Evolutionary conservation across 2,888 invertebrate genomes (phyloP).

Genomic region (Argyra leucocephala): DNA sequence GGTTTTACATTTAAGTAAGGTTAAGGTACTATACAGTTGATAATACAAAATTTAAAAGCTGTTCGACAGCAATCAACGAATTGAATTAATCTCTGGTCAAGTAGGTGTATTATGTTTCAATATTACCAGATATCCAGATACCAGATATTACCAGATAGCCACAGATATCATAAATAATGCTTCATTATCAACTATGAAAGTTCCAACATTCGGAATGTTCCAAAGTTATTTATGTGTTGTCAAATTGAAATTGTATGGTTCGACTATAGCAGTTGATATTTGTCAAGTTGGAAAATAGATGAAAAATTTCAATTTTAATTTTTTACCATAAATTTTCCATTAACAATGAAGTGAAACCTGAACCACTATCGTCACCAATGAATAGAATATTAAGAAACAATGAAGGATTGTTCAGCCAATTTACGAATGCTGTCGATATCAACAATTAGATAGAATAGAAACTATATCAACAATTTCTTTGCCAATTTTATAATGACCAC

Average conservation of each 20-base stretch:
- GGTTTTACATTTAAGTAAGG: too few relatives aligned
- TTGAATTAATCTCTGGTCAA: slow-evolving; percentile 86
- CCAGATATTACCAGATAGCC: too few relatives aligned
- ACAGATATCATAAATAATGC: slow-evolving; percentile 88
- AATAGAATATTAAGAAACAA: slow-evolving; percentile 93
- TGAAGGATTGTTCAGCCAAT: slow-evolving; percentile 79
- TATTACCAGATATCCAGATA: slow-evolving; percentile 90
- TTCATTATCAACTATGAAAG: slow-evolving; percentile 90
- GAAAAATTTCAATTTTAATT: slow-evolving; percentile 90
- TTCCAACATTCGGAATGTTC: slow-evolving; percentile 95
- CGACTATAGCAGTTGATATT: slow-evolving; percentile 84
- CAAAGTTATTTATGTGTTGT: slow-evolving; percentile 91
- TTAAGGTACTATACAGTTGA: slow-evolving; percentile 94
- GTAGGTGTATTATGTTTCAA: slow-evolving; percentile 93
- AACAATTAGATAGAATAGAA: too few relatives aligned
- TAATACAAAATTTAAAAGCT: slow-evolving; percentile 57
- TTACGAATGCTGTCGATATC: slow-evolving; percentile 80
- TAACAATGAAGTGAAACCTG: slow-evolving; percentile 85
- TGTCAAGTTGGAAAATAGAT: slow-evolving; percentile 94
- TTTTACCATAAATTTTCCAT: slow-evolving; percentile 96
- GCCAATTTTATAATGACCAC: slow-evolving; percentile 96
- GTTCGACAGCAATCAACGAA: slow-evolving; percentile 89
- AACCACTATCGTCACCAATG: slow-evolving; percentile 88
- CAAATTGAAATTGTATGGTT: slow-evolving; percentile 94
- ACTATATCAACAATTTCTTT: slow-evolving; percentile 88